Conservation (phyloP, 2,113 vertebrate genomes). For the Neodontobutis hainanensis region DNA sequence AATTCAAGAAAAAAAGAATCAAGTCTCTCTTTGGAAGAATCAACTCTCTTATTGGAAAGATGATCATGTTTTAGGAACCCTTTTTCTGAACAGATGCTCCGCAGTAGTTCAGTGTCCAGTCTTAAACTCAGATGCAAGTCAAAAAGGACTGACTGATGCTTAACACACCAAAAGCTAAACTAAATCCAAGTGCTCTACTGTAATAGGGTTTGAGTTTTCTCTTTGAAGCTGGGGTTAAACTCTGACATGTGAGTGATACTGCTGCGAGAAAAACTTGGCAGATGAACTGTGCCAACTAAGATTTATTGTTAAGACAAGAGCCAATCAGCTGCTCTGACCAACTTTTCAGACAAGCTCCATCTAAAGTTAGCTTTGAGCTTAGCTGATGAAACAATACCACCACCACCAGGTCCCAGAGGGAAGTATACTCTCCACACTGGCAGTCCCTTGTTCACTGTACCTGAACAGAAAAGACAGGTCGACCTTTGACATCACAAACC, state of each 20-base stretch:
- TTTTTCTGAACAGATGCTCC: constrained; percentile 32
- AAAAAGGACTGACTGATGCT: background rate
- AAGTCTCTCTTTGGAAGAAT: too few relatives aligned
- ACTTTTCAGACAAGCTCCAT: background rate
- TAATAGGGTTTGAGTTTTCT: background rate
- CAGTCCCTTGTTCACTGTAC: background rate
- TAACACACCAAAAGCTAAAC: background rate
- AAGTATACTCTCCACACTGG: background rate
- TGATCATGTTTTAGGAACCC: constrained; percentile 33
- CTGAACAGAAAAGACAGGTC: background rate
- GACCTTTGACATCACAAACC: background rate
- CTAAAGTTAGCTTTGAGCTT: background rate
- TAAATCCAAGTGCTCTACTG: background rate
- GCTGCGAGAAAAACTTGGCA: constrained; percentile 14
- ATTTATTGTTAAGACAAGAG: background rate
- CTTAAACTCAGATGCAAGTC: background rate
- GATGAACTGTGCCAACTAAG: background rate
- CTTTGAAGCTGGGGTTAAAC: background rate
- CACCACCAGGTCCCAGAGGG: background rate
- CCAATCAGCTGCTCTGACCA: background rate
- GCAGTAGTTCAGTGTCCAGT: constrained; percentile 5
- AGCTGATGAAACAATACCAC: background rate
- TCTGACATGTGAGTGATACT: constrained; percentile 6
- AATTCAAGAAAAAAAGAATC: too few relatives aligned
- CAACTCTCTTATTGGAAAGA: too few relatives aligned